phyloP scores from a whole-genome alignment of 2,888 invertebrate genomes.

The Lithophane semibrunnea region DNA sequence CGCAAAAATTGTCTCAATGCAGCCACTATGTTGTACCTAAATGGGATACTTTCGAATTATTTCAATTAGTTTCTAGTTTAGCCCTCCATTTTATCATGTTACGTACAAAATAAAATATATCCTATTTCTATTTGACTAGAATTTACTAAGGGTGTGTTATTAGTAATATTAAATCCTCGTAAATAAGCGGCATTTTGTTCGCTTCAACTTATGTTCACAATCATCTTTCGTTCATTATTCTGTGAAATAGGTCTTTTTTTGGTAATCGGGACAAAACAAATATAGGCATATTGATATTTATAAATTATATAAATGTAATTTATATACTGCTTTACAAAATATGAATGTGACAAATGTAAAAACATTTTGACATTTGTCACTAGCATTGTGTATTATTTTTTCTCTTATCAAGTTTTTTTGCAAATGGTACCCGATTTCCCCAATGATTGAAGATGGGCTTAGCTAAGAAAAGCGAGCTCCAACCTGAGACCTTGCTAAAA shows the following conservation, averaged over 20 bases:
- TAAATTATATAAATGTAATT: background rate
- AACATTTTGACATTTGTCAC: background rate
- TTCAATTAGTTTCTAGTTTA: background rate
- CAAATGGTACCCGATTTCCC: background rate
- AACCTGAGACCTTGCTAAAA: background rate
- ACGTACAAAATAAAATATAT: background rate
- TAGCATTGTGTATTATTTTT: background rate
- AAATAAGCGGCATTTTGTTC: background rate
- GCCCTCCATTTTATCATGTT: background rate
- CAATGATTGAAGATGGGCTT: background rate
- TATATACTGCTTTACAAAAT: background rate
- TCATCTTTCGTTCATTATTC: constrained; percentile 3
- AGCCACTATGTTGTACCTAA: too few species aligned
- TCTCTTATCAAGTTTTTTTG: too few species aligned
- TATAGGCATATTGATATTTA: background rate
- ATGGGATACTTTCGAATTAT: background rate
- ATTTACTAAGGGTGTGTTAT: background rate
- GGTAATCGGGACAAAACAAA: background rate
- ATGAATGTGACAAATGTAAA: background rate
- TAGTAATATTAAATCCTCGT: background rate
- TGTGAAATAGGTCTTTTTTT: constrained; percentile 1
- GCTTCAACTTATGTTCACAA: background rate
- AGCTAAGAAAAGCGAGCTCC: background rate
- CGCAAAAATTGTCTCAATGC: too few species aligned
- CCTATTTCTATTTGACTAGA: background rate